A percentile compares a stretch with the other conserved stretches of the same genome.
Evolutionary conservation across 37 sponge, comb jelly and placozoan genomes (phyloP).

Genomic region (Lycopodina hypogea): DNA sequence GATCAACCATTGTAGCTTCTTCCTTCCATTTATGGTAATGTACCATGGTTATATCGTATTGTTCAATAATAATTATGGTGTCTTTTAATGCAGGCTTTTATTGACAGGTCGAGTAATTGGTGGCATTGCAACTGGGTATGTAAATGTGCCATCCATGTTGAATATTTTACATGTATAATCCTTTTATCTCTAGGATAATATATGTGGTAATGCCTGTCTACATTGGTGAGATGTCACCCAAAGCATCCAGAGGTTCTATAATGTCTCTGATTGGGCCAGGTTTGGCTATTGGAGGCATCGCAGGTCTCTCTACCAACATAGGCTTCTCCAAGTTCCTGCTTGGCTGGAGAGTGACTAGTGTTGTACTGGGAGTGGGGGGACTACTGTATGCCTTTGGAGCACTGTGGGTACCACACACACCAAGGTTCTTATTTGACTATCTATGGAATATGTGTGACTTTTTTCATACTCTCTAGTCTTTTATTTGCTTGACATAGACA

Average conservation of each 20-base stretch:
- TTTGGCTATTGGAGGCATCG: background rate
- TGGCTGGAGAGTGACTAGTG: constrained; percentile 12
- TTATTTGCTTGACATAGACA: too few relatives aligned
- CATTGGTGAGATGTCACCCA: constrained; percentile 17
- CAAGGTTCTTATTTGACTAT: background rate
- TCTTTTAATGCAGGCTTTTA: background rate
- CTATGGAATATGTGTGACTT: too few relatives aligned
- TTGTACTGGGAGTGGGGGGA: background rate
- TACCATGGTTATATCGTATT: too few relatives aligned
- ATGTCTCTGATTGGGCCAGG: background rate
- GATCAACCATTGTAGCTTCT: background rate
- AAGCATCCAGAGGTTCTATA: background rate
- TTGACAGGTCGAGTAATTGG: background rate
- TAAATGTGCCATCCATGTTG: background rate
- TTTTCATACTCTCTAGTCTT: too few relatives aligned
- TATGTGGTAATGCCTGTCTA: constrained; percentile 15
- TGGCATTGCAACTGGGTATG: background rate
- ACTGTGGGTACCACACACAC: background rate
- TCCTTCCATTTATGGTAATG: background rate
- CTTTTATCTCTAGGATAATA: background rate
- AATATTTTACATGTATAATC: background rate
- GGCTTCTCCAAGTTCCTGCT: background rate
- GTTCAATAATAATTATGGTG: background rate
- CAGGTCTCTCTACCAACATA: background rate
- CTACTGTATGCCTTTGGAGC: background rate